Evolutionary conservation across 2,113 vertebrate species (phyloP), one percentile per base, ranked within the genome.

Genomic region (Muscicapa adusta): DNA sequence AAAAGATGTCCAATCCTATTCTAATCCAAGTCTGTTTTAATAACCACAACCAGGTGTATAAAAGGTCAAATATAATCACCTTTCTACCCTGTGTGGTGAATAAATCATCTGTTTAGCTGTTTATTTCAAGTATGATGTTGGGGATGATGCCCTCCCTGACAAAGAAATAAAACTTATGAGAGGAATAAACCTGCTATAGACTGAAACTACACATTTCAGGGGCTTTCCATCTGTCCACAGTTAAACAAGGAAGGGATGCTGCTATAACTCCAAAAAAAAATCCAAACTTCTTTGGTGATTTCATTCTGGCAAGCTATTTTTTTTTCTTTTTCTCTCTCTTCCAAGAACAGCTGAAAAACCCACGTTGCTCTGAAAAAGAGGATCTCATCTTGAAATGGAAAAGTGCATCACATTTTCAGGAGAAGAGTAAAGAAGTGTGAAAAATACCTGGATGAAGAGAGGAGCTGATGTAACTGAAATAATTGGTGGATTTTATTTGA

Each of bases 381-480:
- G 31, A 38, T 81, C 74, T 80, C 26, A 12, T 76, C 82, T 91
- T 84, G 67, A 91, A 91, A 76, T 68, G 42, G 65, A 12, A 9
- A 92, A 45, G 22, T 43, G 18, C 57, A 76, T 88, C 62, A 47
- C 33, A 23, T 94, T 88, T 95, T 75, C 42, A 26, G 47, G 72
- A 72, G 68, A 85, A 93, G 72, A 89, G 72, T 73, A 75, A 82
- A 72, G 79, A 87, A 93, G 63, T 62, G 88, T 84, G 74, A 90
- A 81, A 89, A 89, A 65, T 20, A 84, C 38, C 28, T 87, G 8
- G 56, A 33, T 36, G 26, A 87, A 17, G 65, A 79, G 43, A 90
- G 24, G 34, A 48, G 71, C 61, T 45, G 61, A 74, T 26, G 4
- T 18, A 14, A 34, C 77, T 77, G 58, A 85, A 96, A 87, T 85